Base-by-base conservation (phyloP, 2,888 invertebrate species). In the Baccha elongata region DNA sequence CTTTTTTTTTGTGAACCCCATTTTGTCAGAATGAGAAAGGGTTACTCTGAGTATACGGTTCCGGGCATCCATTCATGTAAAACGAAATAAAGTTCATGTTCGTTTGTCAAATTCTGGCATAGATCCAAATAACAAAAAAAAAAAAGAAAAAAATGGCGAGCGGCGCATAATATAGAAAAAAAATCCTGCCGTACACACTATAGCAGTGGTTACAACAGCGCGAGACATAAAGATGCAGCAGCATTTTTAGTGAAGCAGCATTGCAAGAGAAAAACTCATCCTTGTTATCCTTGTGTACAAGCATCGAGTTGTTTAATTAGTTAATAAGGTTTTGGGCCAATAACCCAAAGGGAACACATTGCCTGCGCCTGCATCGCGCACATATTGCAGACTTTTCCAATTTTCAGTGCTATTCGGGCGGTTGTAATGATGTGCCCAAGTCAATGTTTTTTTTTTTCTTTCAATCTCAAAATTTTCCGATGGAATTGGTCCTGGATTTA, bases 251-350 rank as follows among this genome's bases (percentile, higher is more conserved):
- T 17, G 44, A 58, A 50, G 35, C 42, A 64, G 42, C 48, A 69
- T 40, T 48, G 37, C 37, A 75, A 62, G 62, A 67, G 67, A 50
- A 72, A 72, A 81, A 71, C 62, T 71, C 72, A 81, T 81, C 75
- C 81, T 81, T 81, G 75, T 76, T 81, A 75, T 81, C 62, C 75
- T 44, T 72, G 75, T 78, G 62, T 68, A 60, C 60, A 44, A 60
- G 58, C 58, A 58, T 48, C 37, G 75, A 81, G 75, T 81, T 81
- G 78, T 83, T 83, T 83, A 83, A 83, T 83, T 83, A 83, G 83
- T 83, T 83, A 83, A 83, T 83, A 83, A 83, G 83, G 83, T 83
- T 83, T 78, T 83, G 83, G 75, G 83, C 83, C 83, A 78, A 76
- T 83, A 73, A 83, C 83, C 81, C 71, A 81, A 75, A 76, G 72